phyloP scores from a whole-genome alignment of 64 coral and sea anemone genomes.

The Pocillopora verrucosa region DNA sequence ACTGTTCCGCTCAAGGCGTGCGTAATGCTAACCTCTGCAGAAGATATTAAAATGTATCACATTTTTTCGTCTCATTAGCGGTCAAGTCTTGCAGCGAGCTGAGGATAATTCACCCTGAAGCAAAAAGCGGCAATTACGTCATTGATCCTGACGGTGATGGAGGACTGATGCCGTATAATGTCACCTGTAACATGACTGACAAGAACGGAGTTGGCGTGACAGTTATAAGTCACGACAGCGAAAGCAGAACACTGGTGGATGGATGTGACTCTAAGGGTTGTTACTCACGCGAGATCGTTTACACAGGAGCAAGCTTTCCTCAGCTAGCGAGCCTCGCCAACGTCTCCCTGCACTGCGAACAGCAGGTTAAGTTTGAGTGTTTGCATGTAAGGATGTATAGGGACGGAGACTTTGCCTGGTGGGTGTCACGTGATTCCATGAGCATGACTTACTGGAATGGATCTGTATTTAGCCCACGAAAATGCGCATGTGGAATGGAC shows the following conservation, averaged over 20 bases:
- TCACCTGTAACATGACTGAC: constrained; percentile 36
- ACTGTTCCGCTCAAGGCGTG: too few relatives aligned
- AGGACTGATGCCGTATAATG: neutral
- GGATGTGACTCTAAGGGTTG: neutral
- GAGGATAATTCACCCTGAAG: neutral
- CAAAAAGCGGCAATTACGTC: neutral
- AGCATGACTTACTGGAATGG: neutral
- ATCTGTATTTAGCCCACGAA: neutral
- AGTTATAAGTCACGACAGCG: constrained; percentile 23
- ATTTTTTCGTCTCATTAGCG: too few relatives aligned
- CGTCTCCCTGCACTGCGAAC: constrained; percentile 12
- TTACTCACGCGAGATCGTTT: neutral
- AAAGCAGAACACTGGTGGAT: constrained; percentile 32
- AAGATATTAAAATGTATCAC: neutral
- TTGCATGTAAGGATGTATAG: neutral
- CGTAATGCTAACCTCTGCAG: neutral
- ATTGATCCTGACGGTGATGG: constrained; percentile 32
- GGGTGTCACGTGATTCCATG: neutral
- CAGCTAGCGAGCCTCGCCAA: neutral
- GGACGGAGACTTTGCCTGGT: neutral
- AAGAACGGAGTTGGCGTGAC: constrained; percentile 45
- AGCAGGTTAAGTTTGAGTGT: constrained; percentile 25
- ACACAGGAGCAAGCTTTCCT: neutral
- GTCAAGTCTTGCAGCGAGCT: neutral
- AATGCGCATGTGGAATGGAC: neutral